These are phyloP conservation scores for Erebia palarica DNA, from an alignment of 2,888 invertebrate genomes.

Conservation along the genomic window DNA sequence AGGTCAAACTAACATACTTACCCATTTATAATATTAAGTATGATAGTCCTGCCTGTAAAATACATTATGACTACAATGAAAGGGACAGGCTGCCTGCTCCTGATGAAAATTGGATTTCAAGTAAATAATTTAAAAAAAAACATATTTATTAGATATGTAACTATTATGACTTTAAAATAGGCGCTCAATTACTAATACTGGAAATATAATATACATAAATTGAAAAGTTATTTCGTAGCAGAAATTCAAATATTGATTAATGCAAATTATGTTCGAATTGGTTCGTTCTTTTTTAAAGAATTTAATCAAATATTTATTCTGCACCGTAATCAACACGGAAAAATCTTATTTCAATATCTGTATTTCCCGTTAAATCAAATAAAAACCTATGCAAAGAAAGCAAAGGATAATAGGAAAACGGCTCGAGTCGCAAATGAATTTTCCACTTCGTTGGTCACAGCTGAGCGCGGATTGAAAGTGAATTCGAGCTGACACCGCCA, in stretches of 20 bases:
- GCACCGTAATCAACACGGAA: background rate
- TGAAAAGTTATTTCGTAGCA: too few relatives aligned
- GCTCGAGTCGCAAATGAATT: slow-evolving; percentile 71
- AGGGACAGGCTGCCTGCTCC: too few relatives aligned
- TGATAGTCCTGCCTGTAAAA: too few relatives aligned
- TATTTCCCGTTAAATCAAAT: slow-evolving; percentile 11
- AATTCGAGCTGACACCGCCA: slow-evolving; percentile 58
- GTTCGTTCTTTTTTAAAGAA: background rate
- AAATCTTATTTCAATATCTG: slow-evolving; percentile 6
- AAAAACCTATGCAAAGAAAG: slow-evolving; percentile 36
- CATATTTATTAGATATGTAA: too few relatives aligned
- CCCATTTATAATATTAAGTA: too few relatives aligned
- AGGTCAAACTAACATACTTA: too few relatives aligned
- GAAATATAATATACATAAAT: too few relatives aligned
- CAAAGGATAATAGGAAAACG: slow-evolving; percentile 63
- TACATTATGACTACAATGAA: too few relatives aligned
- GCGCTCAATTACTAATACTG: too few relatives aligned
- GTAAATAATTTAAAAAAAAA: too few relatives aligned
- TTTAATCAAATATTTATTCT: background rate
- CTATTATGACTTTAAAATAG: too few relatives aligned
- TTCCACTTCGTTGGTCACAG: slow-evolving; percentile 48
- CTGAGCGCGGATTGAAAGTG: slow-evolving; percentile 51
- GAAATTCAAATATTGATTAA: background rate
- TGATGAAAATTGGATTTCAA: too few relatives aligned
- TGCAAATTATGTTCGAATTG: background rate